Base-by-base conservation (phyloP, 23 tunicate species). In the Aplidium turbinatum region DNA sequence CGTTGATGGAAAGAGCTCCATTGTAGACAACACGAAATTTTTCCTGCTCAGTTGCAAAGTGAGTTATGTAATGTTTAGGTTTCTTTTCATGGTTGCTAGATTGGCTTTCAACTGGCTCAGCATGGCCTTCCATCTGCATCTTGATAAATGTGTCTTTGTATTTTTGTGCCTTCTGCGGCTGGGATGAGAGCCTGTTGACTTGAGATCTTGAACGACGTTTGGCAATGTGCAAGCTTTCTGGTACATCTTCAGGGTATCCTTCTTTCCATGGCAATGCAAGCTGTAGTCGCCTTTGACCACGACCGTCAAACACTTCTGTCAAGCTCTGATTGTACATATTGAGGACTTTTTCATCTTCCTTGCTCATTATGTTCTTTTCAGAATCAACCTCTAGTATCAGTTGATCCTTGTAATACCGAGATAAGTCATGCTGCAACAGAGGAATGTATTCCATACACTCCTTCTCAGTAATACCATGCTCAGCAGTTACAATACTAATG, bases 241-340 rank as follows among this genome's bases (percentile, higher is more conserved):
- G 34, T 6, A 60, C 67, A 4, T 29, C 35, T 9, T 11, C 31
- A n/a, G 67, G 67, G 21, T 60, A 60, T 24, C 67, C 67, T 25
- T 60, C 36, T 29, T 60, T 60, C 67, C 67, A 60, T 19, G 67
- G 67, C 31, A 60, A n/a, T 11, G 67, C 13, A 4, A 60, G n/a
- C n/a, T 60, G 67, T 23, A 60, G 36, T 4, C 35, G 67, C 5
- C 34, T 19, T 26, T 60, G 34, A 11, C 67, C 67, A n/a, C 31
- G 9, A 6, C 7, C 9, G 35, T 60, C 67, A 5, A 23, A 9
- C 6, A 60, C n/a, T n/a, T 60, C 67, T 4, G 67, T 24, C 34
- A 60, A 6, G 67, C 5, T 60, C 31, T 60, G 38, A 5, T 27
- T 29, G 35, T 60, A 26, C 13, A 60, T 29, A 60, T n/a, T n/a